Evolutionary conservation across 2,888 invertebrate species (phyloP).

Genomic region (Netelia melanura): DNA sequence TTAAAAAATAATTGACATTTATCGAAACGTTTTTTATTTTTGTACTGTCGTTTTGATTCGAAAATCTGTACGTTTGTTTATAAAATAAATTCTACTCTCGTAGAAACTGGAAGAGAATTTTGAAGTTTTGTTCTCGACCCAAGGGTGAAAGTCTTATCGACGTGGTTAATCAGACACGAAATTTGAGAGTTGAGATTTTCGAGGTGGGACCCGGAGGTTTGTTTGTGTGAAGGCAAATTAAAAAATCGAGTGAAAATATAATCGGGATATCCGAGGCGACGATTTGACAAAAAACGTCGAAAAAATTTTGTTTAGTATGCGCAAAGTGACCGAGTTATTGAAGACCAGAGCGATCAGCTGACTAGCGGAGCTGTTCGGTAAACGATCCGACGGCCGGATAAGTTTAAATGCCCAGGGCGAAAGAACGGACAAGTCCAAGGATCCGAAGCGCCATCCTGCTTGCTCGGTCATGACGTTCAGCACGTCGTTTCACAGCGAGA

Average conservation of each 20-base stretch:
- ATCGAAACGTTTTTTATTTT: too few species aligned
- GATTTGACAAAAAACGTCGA: conserved; percentile 19
- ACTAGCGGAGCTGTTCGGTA: conserved; percentile 78
- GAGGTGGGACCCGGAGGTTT: too few species aligned
- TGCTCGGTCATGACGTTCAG: conserved; percentile 82
- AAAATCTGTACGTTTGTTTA: too few species aligned
- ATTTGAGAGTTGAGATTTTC: too few species aligned
- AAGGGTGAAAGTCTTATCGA: too few species aligned
- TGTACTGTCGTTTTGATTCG: too few species aligned
- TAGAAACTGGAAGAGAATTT: too few species aligned
- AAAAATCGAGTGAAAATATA: not conserved
- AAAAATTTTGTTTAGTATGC: conserved; percentile 74
- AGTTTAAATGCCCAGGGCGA: conserved; percentile 64
- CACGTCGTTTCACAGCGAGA: conserved; percentile 80
- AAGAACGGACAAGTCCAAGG: conserved; percentile 67
- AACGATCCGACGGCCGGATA: conserved; percentile 61
- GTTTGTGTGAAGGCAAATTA: too few species aligned
- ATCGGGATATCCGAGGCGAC: not conserved
- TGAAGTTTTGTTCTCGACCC: too few species aligned
- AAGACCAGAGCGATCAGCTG: conserved; percentile 79
- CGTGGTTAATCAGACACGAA: too few species aligned
- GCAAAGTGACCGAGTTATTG: conserved; percentile 75
- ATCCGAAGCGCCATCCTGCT: conserved; percentile 58
- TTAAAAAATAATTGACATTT: too few species aligned
- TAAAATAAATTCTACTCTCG: too few species aligned